Percentiles rank a stretch among this genome's conserved stretches.
phyloP scores from a whole-genome alignment of 2,113 vertebrate genomes.

The Phyllopteryx taeniolatus region DNA sequence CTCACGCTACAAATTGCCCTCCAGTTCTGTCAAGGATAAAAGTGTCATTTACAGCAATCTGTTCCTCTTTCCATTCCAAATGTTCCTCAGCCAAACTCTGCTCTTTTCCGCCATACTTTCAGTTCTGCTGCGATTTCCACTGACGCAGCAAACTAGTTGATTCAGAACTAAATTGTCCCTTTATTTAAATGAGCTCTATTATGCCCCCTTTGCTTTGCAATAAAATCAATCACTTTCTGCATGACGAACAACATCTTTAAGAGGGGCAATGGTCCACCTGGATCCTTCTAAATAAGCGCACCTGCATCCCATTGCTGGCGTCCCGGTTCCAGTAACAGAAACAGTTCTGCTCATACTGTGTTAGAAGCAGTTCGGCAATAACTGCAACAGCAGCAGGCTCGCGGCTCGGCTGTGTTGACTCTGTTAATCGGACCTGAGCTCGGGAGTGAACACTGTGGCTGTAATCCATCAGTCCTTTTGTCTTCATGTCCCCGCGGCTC shows the following conservation, averaged over 20 bases:
- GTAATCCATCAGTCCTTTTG: conserved; percentile 73
- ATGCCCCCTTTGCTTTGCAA: not conserved
- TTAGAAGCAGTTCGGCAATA: conserved; percentile 50
- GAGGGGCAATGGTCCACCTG: not conserved
- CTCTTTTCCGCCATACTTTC: no score
- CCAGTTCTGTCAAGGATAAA: not conserved
- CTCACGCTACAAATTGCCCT: not conserved
- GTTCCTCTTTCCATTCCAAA: not conserved
- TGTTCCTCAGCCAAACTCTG: not conserved
- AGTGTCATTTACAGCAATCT: not conserved
- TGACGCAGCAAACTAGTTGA: not conserved
- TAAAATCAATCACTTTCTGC: not conserved
- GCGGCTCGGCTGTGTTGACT: conserved; percentile 45
- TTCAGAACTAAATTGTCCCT: not conserved
- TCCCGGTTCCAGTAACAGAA: conserved; percentile 16
- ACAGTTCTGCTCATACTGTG: conserved; percentile 11
- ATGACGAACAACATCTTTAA: no score
- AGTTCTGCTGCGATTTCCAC: not conserved
- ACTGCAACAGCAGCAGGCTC: conserved; percentile 27
- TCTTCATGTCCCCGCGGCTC: conserved; percentile 48
- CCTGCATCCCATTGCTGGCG: conserved; percentile 21
- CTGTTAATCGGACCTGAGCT: conserved; percentile 59
- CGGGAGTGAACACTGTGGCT: conserved; percentile 52
- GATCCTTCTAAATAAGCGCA: conserved; percentile 5
- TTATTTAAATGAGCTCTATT: not conserved